These are phyloP conservation scores for Channa striata DNA, from an alignment of 2,797 vertebrate genomes.

Conservation along the genomic window DNA sequence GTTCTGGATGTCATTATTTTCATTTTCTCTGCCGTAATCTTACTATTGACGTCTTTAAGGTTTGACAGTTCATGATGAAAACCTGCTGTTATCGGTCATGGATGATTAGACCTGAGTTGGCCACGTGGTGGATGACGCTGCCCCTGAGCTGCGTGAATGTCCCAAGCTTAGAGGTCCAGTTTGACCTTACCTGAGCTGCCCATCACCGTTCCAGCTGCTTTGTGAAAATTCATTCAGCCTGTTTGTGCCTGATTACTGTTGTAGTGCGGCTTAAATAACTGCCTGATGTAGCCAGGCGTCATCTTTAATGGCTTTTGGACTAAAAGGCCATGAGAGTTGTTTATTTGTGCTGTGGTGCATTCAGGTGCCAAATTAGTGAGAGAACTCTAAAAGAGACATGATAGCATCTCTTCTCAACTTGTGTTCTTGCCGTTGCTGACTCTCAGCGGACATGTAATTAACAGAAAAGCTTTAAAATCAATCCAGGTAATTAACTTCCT, in stretches of 20 bases:
- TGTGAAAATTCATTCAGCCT: not conserved
- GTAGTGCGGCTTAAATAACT: not conserved
- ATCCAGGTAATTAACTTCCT: not conserved
- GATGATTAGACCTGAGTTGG: too few species aligned
- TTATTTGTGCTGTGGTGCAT: conserved; percentile 49
- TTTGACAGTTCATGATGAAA: too few species aligned
- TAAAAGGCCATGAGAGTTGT: conserved; percentile 37
- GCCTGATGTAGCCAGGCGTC: conserved; percentile 14
- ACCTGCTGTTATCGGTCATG: too few species aligned
- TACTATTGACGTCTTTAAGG: too few species aligned
- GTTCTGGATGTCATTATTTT: too few species aligned
- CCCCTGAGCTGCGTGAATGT: too few species aligned
- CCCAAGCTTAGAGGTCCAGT: too few species aligned
- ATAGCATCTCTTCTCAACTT: conserved; percentile 36
- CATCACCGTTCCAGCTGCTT: too few species aligned
- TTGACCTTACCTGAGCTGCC: too few species aligned
- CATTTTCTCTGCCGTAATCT: too few species aligned
- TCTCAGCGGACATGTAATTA: conserved; percentile 39
- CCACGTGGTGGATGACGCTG: too few species aligned
- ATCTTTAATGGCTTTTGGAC: conserved; percentile 44
- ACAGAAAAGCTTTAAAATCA: conserved; percentile 35
- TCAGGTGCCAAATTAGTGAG: conserved; percentile 48
- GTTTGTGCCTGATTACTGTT: not conserved
- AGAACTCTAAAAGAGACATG: conserved; percentile 30
- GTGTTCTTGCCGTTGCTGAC: conserved; percentile 16